Evolutionary conservation across 2,888 invertebrate species (phyloP), one percentile per base, ranked within the genome.

Genomic region (Syrphus vitripennis): DNA sequence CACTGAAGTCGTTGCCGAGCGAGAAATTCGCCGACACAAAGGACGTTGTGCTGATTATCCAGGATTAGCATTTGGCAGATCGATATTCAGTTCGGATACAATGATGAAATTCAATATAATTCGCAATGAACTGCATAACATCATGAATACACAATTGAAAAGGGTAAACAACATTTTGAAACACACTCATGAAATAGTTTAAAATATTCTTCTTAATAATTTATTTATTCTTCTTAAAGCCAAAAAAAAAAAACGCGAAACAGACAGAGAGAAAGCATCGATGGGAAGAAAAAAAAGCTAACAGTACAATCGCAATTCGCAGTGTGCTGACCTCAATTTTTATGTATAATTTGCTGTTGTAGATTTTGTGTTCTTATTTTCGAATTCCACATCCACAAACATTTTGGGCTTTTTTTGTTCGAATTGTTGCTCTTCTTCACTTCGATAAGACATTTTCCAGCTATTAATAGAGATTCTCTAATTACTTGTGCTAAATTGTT

Each of bases 81-180:
- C 97, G 87, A 96, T 98, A 91, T 98, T 98, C 93, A 98, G 97
- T 91, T 98, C 98, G 77, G 98, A 98, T 92, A 98, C 98, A 10
- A 96, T 98, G 95, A 98, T 99, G 97, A 98, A 98, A 94, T 98
- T 98, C 93, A 97, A 97, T 92, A 96, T 99, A 89, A 99, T 99
- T 92, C 96, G 96, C 92, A 98, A 98, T 93, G 99, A 99, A 94
- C 95, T 99, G 92, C 98, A 98, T 94, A 99, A 99, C 94, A 98
- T 98, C 92, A 97, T 97, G 95, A 97, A 97, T 93, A 97, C 97
- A 92, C 98, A 98, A 93, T 94, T 99, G 89, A 98, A 97, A 95
- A 95, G 98, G 98, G 98, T 98, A 96, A 67, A 67, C 57, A 57
- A n/a, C 4, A 61, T 1, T 37, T 26, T 14, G n/a, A 48, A 55